Evolutionary conservation across 1,140 invertebrate genomes (phyloP).

Genomic region (Conus ventricosus): DNA sequence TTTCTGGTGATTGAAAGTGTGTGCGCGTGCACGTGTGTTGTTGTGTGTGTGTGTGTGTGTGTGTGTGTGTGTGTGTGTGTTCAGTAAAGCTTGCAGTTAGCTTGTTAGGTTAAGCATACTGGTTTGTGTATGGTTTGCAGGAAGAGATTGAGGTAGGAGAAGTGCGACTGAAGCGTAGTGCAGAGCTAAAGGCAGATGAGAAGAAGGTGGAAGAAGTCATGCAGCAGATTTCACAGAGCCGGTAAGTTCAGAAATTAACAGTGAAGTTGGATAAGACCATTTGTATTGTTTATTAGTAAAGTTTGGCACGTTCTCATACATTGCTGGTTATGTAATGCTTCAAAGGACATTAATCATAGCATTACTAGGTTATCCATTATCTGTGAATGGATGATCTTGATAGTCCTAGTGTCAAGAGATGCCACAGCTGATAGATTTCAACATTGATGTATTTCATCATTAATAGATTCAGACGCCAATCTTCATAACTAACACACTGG

Average conservation of each 20-base stretch:
- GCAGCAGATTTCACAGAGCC: conserved; percentile 60
- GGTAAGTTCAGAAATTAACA: conserved; percentile 48
- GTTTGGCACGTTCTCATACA: conserved; percentile 92
- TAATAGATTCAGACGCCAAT: too few relatives aligned
- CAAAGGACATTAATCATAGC: conserved; percentile 90
- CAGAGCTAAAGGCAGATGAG: conserved; percentile 50
- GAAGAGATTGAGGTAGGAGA: conserved; percentile 70
- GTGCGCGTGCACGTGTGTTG: too few relatives aligned
- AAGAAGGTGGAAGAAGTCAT: conserved; percentile 56
- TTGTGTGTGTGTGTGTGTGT: too few relatives aligned
- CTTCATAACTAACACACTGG: too few relatives aligned
- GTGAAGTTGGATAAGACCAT: conserved; percentile 82
- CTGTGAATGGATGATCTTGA: too few relatives aligned
- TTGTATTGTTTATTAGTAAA: conserved; percentile 74
- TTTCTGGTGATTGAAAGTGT: too few relatives aligned
- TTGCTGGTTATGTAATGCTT: conserved; percentile 86
- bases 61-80: too few relatives aligned
- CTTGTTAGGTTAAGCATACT: background rate
- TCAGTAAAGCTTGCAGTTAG: too few relatives aligned
- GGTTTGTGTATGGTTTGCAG: background rate
- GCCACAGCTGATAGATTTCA: too few relatives aligned
- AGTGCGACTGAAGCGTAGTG: conserved; percentile 58
- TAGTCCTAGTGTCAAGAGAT: too few relatives aligned
- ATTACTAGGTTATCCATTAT: conserved; percentile 78
- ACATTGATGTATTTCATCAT: too few relatives aligned